A percentile compares a stretch with the other conserved stretches of the same genome.
These are phyloP conservation scores for Helobdella robusta DNA, from an alignment of 2,888 invertebrate genomes.

Conservation along the genomic window DNA sequence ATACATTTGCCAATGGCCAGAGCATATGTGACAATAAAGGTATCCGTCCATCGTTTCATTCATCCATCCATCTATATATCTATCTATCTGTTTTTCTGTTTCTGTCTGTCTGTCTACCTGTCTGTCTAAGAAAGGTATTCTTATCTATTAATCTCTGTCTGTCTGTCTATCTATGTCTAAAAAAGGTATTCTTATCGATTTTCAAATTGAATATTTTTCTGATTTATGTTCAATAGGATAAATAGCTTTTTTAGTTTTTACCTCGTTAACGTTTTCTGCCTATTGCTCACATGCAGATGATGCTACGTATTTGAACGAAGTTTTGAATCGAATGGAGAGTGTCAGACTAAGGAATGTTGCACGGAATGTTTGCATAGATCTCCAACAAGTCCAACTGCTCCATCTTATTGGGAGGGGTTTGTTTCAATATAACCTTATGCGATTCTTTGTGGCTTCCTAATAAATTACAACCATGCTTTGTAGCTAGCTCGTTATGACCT, in stretches of 20 bases:
- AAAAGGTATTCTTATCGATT: too few relatives aligned
- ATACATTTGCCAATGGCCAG: neutral
- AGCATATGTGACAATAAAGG: too few relatives aligned
- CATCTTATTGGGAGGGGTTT: conserved; percentile 49
- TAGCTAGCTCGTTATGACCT: too few relatives aligned
- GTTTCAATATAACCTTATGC: too few relatives aligned
- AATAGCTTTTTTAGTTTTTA: too few relatives aligned
- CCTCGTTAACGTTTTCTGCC: too few relatives aligned
- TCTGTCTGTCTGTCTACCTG: neutral
- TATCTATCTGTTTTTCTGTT: neutral
- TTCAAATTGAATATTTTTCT: too few relatives aligned
- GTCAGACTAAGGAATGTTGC: conserved; percentile 39
- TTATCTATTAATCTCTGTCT: neutral
- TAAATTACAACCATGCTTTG: too few relatives aligned
- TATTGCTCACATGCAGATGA: conserved; percentile 20
- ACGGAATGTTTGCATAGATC: conserved; percentile 41
- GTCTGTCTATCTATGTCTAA: too few relatives aligned
- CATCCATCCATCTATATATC: neutral
- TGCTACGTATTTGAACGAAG: conserved; percentile 18
- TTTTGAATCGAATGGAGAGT: conserved; percentile 41
- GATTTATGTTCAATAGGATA: too few relatives aligned
- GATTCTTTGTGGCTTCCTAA: too few relatives aligned
- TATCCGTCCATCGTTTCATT: neutral
- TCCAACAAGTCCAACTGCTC: conserved; percentile 44
- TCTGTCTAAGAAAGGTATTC: neutral